Evolutionary conservation across 1,140 invertebrate species (phyloP), one percentile per base, ranked within the genome.

Genomic region (Papilio xuthus): DNA sequence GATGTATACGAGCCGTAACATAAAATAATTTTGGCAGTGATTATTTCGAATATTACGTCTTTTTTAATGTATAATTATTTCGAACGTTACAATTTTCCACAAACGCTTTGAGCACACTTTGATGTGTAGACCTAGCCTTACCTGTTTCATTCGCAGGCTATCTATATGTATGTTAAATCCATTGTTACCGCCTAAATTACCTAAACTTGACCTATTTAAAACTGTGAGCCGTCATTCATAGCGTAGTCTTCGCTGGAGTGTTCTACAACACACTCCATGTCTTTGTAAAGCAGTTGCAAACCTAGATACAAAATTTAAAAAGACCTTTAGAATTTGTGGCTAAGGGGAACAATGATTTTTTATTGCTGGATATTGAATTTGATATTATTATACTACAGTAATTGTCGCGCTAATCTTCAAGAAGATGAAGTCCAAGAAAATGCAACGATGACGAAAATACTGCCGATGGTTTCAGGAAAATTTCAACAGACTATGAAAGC

Each of bases 401-500:
- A 32, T 26, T 73, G 15, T 47, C n/a, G 10, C 18, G 1, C 26
- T 63, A 42, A 32, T 3, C n/a, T 56, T 53, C 71, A 76, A 80
- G 15, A 50, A 50, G 47, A 50, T 7, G 47, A 0, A 50, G 18
- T 50, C 3, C 13, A 50, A n/a, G 20, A 47, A 18, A 47, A 74
- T 26, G 8, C 26, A 71, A 77, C 23, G 72, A 89, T 88, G 84
- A 80, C 84, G 20, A 81, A 78, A 78, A 86, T 80, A 74, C 80
- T 92, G 75, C 88, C 91, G 7, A 90, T 7, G 18, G 50, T 53
- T 9, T 2, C 50, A 53, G 50, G 50, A 53, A 53, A 53, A 8
- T 20, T 53, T 20, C 50, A 53, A 8, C 6, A 85, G 82, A 86
- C 82, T n/a, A 93, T 93, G 92, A 87, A 84, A 76, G 92, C 90